These are phyloP conservation scores for Gymnocheta viridis DNA, from an alignment of 2,888 invertebrate genomes.

Conservation along the genomic window DNA sequence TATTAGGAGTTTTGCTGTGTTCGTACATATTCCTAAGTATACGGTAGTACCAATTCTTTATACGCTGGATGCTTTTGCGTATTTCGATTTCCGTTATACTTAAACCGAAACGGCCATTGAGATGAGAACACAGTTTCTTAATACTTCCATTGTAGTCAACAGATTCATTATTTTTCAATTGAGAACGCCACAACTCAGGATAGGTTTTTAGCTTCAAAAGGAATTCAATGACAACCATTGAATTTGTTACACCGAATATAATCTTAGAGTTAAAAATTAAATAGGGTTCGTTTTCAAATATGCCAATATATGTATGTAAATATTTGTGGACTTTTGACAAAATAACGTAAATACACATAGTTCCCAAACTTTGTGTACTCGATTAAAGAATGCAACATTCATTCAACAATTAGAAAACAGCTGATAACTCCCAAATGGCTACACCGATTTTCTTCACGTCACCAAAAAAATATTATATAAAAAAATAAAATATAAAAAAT, in stretches of 20 bases:
- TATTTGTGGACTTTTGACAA: no score
- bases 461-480: no score
- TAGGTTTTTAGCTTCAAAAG: conserved; percentile 47
- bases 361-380: no score
- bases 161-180: not conserved
- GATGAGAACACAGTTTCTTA: conserved; percentile 32
- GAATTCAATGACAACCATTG: conserved; percentile 55
- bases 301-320: not conserved
- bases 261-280: conserved; percentile 41
- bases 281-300: not conserved
- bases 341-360: no score
- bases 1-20: conserved; percentile 28
- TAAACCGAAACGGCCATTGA: conserved; percentile 51
- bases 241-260: conserved; percentile 58
- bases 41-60: conserved; percentile 55
- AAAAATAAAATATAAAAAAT: no score
- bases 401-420: no score
- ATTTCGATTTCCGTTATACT: conserved; percentile 50
- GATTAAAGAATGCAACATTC: no score
- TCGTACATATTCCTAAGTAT: conserved; percentile 31
- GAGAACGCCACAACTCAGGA: conserved; percentile 52
- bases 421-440: no score
- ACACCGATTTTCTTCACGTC: no score
- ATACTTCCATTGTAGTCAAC: conserved; percentile 38
- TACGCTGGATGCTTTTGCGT: conserved; percentile 52